Conservation (phyloP, 2,888 invertebrate genomes). For the Drosophila greeni region DNA sequence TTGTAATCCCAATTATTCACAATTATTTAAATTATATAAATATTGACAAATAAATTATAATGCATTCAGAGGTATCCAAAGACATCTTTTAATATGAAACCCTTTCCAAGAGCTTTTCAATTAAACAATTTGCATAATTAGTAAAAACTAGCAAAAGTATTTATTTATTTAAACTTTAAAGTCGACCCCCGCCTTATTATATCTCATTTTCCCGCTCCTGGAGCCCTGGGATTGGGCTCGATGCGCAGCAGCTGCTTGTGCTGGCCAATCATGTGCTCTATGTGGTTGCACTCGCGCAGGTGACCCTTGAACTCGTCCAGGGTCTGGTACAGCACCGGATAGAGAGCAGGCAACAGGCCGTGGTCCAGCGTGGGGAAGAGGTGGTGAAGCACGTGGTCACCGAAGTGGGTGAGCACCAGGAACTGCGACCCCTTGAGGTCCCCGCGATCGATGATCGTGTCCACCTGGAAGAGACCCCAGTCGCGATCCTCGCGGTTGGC, state of each 20-base stretch:
- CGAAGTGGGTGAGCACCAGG: conserved; percentile 85
- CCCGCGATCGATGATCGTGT: conserved; percentile 85
- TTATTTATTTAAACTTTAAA: neutral
- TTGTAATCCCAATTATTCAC: neutral
- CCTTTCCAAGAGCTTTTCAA: neutral
- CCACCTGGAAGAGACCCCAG: conserved; percentile 89
- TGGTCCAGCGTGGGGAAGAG: conserved; percentile 90
- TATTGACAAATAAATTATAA: neutral
- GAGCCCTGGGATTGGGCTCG: conserved; percentile 77
- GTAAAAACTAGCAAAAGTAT: neutral
- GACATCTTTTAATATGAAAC: neutral
- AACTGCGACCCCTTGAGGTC: conserved; percentile 84
- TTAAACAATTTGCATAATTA: neutral
- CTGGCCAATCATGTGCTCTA: conserved; percentile 84
- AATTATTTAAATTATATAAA: neutral
- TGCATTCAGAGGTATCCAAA: neutral
- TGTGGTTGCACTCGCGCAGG: conserved; percentile 80
- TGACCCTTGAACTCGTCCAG: conserved; percentile 77
- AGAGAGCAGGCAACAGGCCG: conserved; percentile 83
- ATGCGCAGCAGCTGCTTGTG: conserved; percentile 82
- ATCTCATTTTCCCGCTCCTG: conserved; percentile 55
- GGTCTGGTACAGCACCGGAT: conserved; percentile 80
- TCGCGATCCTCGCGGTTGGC: conserved; percentile 81
- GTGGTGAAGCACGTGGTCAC: conserved; percentile 89
- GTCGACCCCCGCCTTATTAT: neutral